Evolutionary conservation across 2,888 invertebrate genomes (phyloP).

Genomic region (Hirtodrosophila trivittata): DNA sequence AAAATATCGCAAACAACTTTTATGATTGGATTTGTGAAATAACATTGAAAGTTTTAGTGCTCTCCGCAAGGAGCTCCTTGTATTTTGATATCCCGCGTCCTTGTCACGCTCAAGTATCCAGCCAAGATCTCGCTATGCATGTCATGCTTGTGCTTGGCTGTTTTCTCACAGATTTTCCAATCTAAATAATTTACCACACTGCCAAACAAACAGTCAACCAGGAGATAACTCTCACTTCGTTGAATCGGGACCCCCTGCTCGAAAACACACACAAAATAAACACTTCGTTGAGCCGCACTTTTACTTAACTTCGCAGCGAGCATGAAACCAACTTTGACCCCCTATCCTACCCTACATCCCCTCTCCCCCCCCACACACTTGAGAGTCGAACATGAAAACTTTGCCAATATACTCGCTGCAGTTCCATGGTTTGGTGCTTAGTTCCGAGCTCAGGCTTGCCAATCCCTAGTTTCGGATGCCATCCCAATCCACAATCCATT

Average conservation of each 20-base stretch:
- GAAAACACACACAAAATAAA: slow-evolving; percentile 54
- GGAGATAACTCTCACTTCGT: not conserved
- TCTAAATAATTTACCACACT: slow-evolving; percentile 74
- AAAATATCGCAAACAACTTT: no score
- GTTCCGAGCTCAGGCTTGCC: slow-evolving; percentile 14
- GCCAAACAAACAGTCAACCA: slow-evolving; percentile 45
- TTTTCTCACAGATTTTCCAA: slow-evolving; percentile 50
- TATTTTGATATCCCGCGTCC: slow-evolving; percentile 14
- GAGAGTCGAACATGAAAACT: slow-evolving; percentile 62
- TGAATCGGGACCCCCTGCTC: not conserved
- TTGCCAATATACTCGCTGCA: slow-evolving; percentile 62
- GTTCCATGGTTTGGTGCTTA: slow-evolving; percentile 28
- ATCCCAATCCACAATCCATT: slow-evolving; percentile 37
- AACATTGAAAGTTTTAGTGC: no score
- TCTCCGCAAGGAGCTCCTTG: not conserved
- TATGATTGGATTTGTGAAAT: no score
- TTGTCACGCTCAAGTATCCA: not conserved
- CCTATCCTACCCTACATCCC: not conserved
- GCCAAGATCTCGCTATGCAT: slow-evolving; percentile 3
- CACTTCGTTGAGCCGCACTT: slow-evolving; percentile 54
- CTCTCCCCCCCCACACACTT: not conserved
- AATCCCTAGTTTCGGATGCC: slow-evolving; percentile 27
- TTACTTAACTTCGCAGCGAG: slow-evolving; percentile 48
- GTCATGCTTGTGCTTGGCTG: slow-evolving; percentile 2
- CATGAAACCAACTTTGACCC: slow-evolving; percentile 20